phyloP scores from a whole-genome alignment of 2,797 vertebrate species.

The Anas flavirostris region DNA sequence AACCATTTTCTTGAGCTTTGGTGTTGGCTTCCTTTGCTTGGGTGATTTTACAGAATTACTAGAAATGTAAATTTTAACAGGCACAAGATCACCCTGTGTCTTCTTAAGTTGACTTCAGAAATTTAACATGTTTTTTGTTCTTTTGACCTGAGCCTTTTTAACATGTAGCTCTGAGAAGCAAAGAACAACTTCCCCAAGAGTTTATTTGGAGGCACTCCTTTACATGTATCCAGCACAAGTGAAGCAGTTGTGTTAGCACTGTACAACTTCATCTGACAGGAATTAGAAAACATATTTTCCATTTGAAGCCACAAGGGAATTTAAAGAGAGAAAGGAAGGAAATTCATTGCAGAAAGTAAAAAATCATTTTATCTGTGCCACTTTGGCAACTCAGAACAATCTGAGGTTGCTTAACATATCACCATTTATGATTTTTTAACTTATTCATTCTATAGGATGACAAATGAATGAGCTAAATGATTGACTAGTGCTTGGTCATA shows the following conservation, averaged over 20 bases:
- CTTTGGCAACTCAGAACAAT: conserved; percentile 13
- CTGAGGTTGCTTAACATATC: background rate
- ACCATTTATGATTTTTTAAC: background rate
- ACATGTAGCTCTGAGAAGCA: background rate
- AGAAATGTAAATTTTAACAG: background rate
- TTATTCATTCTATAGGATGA: background rate
- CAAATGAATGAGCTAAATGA: background rate
- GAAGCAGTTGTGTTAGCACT: background rate
- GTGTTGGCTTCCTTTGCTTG: background rate
- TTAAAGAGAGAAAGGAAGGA: background rate
- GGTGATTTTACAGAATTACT: background rate
- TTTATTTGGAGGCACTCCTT: background rate
- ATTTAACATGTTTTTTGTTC: background rate
- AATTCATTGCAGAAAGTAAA: background rate
- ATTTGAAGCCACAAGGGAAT: conserved; percentile 3
- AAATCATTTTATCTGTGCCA: background rate
- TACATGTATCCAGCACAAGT: background rate
- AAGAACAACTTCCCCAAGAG: background rate
- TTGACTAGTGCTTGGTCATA: background rate
- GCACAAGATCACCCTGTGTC: background rate
- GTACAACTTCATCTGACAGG: background rate
- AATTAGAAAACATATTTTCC: conserved; percentile 17
- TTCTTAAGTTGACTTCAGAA: background rate
- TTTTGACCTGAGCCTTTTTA: background rate
- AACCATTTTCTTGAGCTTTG: background rate